phyloP scores from a whole-genome alignment of 2,888 invertebrate species.

The Octonoba sinensis region DNA sequence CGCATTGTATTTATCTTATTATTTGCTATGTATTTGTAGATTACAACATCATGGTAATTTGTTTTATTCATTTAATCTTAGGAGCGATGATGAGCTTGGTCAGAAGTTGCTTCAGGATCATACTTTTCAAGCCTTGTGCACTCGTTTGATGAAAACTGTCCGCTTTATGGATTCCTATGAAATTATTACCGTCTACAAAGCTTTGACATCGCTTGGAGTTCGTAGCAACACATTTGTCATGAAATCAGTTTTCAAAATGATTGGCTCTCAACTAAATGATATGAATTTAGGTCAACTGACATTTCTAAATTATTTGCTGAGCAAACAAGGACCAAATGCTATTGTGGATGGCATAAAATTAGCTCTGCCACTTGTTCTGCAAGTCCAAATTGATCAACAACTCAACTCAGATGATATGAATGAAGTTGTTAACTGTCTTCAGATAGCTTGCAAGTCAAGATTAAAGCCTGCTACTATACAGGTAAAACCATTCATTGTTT shows the following conservation, averaged over 20 bases:
- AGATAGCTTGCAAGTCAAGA: conserved; percentile 71
- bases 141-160: conserved; percentile 44
- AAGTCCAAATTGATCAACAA: conserved; percentile 76
- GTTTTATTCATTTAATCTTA: neutral
- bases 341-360: conserved; percentile 77
- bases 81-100: neutral
- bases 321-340: conserved; percentile 74
- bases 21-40: neutral
- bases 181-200: conserved; percentile 37
- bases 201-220: conserved; percentile 19
- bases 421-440: conserved; percentile 64
- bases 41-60: neutral
- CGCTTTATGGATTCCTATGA: conserved; percentile 55
- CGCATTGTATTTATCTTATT: neutral
- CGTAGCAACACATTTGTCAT: conserved; percentile 71
- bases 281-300: conserved; percentile 77
- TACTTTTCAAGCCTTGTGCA: conserved; percentile 47
- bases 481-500: conserved; percentile 70
- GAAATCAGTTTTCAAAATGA: conserved; percentile 77
- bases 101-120: conserved; percentile 9
- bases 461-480: conserved; percentile 68
- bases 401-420: conserved; percentile 68
- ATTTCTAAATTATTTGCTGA: conserved; percentile 77
- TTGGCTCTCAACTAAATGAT: conserved; percentile 77
- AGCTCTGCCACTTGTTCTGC: conserved; percentile 79